These are phyloP conservation scores for Drosophila formosana DNA, from an alignment of 2,888 invertebrate genomes.

Conservation along the genomic window DNA sequence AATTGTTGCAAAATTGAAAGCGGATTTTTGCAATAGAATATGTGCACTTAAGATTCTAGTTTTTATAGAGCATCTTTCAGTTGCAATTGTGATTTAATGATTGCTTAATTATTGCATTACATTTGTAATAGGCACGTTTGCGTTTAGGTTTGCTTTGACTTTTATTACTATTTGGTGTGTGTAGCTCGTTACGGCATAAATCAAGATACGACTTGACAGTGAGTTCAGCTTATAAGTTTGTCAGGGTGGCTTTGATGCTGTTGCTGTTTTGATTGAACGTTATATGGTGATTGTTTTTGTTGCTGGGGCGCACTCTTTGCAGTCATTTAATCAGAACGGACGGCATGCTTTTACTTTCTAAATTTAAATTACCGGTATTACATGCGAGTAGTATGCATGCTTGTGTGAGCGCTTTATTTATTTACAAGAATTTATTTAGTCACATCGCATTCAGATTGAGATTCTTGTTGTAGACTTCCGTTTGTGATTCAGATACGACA, in stretches of 20 bases:
- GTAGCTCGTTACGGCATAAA: constrained; percentile 54
- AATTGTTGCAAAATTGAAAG: background rate
- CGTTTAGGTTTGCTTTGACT: constrained; percentile 10
- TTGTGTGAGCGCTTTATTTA: constrained; percentile 21
- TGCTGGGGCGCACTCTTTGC: constrained; percentile 19
- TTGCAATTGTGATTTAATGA: constrained; percentile 22
- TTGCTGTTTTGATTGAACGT: constrained; percentile 13
- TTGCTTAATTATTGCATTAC: constrained; percentile 56
- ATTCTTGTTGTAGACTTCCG: constrained; percentile 42
- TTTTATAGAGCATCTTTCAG: constrained; percentile 33
- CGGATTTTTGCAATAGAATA: background rate
- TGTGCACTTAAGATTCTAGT: background rate
- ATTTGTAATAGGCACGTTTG: constrained; percentile 40
- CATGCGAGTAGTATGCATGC: constrained; percentile 29
- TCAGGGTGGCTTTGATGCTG: constrained; percentile 9
- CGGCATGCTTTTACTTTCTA: constrained; percentile 75
- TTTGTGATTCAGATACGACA: constrained; percentile 61
- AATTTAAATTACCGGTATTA: constrained; percentile 71
- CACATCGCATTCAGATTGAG: constrained; percentile 32
- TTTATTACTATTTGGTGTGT: constrained; percentile 50
- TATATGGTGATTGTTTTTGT: constrained; percentile 14
- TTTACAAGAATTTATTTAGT: constrained; percentile 71
- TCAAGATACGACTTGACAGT: constrained; percentile 67
- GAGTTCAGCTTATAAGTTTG: constrained; percentile 32
- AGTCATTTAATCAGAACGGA: constrained; percentile 54